Evolutionary conservation across 2,888 invertebrate genomes (phyloP), one percentile per base, ranked within the genome.

Genomic region (Monochamus alternatus): DNA sequence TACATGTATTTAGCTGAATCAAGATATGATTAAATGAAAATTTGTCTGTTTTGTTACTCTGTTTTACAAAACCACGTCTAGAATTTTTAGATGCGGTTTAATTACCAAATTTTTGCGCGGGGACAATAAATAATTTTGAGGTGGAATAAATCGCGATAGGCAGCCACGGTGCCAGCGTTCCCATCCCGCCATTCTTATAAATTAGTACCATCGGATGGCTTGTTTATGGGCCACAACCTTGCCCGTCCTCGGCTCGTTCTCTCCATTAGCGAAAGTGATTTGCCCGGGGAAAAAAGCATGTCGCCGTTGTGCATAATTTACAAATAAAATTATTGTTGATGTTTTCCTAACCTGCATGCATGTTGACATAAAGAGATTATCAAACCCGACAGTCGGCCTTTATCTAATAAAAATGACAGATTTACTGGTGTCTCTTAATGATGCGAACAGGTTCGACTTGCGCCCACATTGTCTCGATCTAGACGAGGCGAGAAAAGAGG

Each of bases 391-490:
- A 78, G 74, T 76, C 83, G 80, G 81, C 75, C 76, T 83, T 84
- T 85, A 85, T 85, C 84, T 84, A 85, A 85, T 84, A 84, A 85
- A 86, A 83, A 84, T 84, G 86, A 86, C 86, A 86, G 85, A 86
- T 86, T 86, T 86, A 86, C 84, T 83, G 83, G 83, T 81, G 79
- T 84, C 85, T 85, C 84, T 84, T 85, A 85, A 84, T 81, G 84
- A 82, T 83, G 81, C 80, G 78, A 84, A 84, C 85, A 83, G 85
- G 85, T 85, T 82, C 65, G 55, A 75, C 78, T 80, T 80, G 80
- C 84, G 84, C 85, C 85, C 84, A 85, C 85, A 68, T 83, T 81
- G 73, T 79, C 74, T 69, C 78, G 78, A 81, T 81, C 82, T 79
- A 81, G 62, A 31, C 22, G 3, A 38, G 59, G 60, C 67, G 51